Base-by-base conservation (phyloP, 2,797 vertebrate genomes). In the Mallotus villosus region DNA sequence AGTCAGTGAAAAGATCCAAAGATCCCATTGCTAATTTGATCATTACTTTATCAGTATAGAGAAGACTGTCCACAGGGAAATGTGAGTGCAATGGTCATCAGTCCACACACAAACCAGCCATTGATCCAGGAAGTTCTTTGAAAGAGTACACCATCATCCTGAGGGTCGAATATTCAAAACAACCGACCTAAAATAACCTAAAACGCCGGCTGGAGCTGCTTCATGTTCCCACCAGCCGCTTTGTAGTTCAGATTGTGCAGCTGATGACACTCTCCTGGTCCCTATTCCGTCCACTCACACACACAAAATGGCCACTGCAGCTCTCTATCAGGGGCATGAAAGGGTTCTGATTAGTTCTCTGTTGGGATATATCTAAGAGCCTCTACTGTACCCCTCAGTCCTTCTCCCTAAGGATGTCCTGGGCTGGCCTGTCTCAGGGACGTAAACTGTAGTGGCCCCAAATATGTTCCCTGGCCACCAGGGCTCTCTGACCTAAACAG, bases 121-220 rank as follows among this genome's bases (percentile, higher is more conserved):
- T 24, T 29, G 24, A 70, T 25, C 29, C 37, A 29, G n/a, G 19
- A 59, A 41, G 5, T 27, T 5, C 41, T 66, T 66, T 25, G 49
- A 16, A 21, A 64, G 73, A 57, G 60, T 77, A 69, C 55, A 41
- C 25, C 53, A 61, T 71, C 32, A 67, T 16, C 32, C 29, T 9
- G 1, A 60, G 19, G 7, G 25, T 29, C 9, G 46, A 55, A 74
- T 71, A 75, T 55, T 71, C 21, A 61, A 67, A 66, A 71, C 62
- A 29, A 32, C 41, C 68, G 67, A 73, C 65, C 60, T 60, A 73
- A 74, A 68, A 79, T 53, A 68, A 21, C 29, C 7, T 71, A 32
- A 19, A 59, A 74, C 61, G 24, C 57, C 58, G 24, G 62, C 14
- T 29, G 37, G 66, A 27, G 70, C 4, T n/a, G 37, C 37, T 60